Evolutionary conservation across 2,888 invertebrate species (phyloP), one percentile per base, ranked within the genome.

Genomic region (Chydorus sphaericus): DNA sequence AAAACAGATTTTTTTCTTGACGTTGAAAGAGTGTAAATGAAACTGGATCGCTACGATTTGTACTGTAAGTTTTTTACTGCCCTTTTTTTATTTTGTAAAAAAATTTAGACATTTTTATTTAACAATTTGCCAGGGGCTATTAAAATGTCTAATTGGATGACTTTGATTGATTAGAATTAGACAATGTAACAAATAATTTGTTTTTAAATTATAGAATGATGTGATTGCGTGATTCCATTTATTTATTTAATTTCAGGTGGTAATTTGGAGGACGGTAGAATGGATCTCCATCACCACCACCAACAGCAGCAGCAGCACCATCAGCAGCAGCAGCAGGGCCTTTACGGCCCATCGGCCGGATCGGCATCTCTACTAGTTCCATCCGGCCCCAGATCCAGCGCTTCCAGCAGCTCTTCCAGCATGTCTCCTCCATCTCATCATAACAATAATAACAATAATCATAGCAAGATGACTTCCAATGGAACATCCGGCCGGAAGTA

Each of bases 401-500:
- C 53, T 26, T 53, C 53, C 37, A 37, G 73, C 54, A 71, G 75
- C 59, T 75, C 75, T 52, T 71, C 73, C 48, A 73, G 74, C 38
- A 73, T 74, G 70, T 73, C 61, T 66, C 70, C 37, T 70, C 73
- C 56, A n/a, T n/a, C n/a, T n/a, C n/a, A n/a, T n/a, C n/a, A n/a
- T n/a, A n/a, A n/a, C n/a, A n/a, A n/a, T n/a, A n/a, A n/a, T n/a
- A n/a, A n/a, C n/a, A n/a, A n/a, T n/a, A n/a, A n/a, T n/a, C n/a
- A n/a, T n/a, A n/a, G n/a, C n/a, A n/a, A n/a, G 68, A 73, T 62
- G 71, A 50, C 66, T 72, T 75, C 66, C 55, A 37, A 29, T 16
- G 37, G 23, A n/a, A 79, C 82, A 8, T 44, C 33, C 20, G 52
- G 52, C 57, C 73, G 91, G 69, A 92, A 91, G 73, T 92, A 91